Base-by-base conservation (phyloP, 2,797 vertebrate genomes). In the Sciaenops ocellatus region DNA sequence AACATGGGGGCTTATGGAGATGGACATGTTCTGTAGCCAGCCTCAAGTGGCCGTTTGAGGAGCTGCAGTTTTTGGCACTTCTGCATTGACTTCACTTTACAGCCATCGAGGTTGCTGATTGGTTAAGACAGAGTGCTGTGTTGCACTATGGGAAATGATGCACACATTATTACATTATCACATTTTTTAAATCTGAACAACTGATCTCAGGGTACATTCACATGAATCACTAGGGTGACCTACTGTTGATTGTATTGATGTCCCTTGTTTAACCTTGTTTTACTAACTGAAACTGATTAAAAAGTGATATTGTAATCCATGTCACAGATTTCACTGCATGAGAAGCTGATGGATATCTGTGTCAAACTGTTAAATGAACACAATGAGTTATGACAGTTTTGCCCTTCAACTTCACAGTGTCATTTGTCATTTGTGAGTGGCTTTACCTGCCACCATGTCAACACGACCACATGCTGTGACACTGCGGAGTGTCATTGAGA, bases 321-420 rank as follows among this genome's bases (percentile, higher is more conserved):
- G 67, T 66, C 73, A 42, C 30, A 59, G 59, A 62, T 70, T 76
- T 76, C 20, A 61, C 28, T 42, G 20, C 55, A 47, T 18, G 54
- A 79, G 79, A 70, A 44, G 50, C 68, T 89, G 93, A 91, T 87
- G 77, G 87, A 93, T 92, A 66, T 77, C 79, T n/a, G 52, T 79
- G 86, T 85, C 86, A 87, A 42, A 78, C 68, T 78, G 73, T 79
- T 79, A 75, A 80, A 90, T 83, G 73, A 86, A 71, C 83, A 74
- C 60, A 44, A 62, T 87, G 89, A 92, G 48, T 68, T 55, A 92
- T 87, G 87, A 38, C 82, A 47, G 66, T 6, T 85, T 85, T 89
- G 90, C 73, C 89, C 91, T 93, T 91, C 87, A 81, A 75, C 76
- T 77, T 66, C 56, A 28, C 54, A 9, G n/a, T 28, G 38, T 79